phyloP scores from a whole-genome alignment of 2,113 vertebrate species.

The Muntiacus reevesi region DNA sequence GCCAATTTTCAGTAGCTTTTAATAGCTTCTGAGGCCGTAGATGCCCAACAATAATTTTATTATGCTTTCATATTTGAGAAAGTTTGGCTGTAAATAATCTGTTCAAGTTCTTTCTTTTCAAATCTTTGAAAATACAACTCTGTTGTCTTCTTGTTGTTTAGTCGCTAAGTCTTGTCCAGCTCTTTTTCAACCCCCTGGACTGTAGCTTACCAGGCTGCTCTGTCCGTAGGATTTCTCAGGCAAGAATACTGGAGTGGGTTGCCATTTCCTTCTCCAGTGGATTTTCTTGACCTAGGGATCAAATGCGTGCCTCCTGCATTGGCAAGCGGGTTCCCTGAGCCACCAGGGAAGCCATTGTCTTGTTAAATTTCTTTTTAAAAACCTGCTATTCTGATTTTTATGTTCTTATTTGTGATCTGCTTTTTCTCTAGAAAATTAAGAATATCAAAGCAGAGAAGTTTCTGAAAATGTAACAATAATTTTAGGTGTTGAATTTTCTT shows the following conservation, averaged over 20 bases:
- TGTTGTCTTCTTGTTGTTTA: neutral
- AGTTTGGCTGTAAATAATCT: neutral
- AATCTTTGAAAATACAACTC: neutral
- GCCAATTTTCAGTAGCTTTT: neutral
- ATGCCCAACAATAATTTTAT: neutral
- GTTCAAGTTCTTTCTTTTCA: neutral
- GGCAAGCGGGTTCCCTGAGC: neutral
- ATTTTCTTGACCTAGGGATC: neutral
- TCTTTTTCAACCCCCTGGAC: neutral
- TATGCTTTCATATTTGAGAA: neutral
- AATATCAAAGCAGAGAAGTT: conserved; percentile 11
- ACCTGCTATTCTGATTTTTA: neutral
- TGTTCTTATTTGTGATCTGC: neutral
- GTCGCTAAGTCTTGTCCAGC: neutral
- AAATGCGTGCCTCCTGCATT: neutral
- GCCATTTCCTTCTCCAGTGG: neutral
- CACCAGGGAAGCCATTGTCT: neutral
- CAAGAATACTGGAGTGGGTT: neutral
- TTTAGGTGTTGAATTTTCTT: neutral
- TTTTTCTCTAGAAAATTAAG: neutral
- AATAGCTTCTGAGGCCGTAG: neutral
- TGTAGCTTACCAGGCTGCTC: neutral
- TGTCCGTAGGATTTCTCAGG: neutral
- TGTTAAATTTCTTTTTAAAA: neutral
- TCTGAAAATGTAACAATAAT: neutral